A percentile compares a stretch with the other conserved stretches of the same genome.
phyloP scores from a whole-genome alignment of 2,888 invertebrate genomes.

The Pachymerium ferrugineum region DNA sequence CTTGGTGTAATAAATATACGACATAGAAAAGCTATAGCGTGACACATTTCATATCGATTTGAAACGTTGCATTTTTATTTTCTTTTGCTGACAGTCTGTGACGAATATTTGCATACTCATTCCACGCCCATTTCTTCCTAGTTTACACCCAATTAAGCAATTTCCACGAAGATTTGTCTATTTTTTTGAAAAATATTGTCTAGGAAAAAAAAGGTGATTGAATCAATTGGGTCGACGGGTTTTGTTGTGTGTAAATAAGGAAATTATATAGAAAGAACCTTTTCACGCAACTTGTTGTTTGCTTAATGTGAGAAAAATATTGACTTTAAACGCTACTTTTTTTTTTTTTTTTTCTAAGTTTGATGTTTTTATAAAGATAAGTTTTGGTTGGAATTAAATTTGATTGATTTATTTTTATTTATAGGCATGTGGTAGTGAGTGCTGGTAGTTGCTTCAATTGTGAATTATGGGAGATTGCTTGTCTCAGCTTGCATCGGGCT shows the following conservation, averaged over 20 bases:
- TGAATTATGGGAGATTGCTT: slow-evolving; percentile 80
- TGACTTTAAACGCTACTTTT: slow-evolving; percentile 21
- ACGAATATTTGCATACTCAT: slow-evolving; percentile 16
- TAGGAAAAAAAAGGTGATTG: neutral
- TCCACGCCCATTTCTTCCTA: slow-evolving; percentile 7
- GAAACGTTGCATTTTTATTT: too few species aligned
- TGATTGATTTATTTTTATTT: slow-evolving; percentile 29
- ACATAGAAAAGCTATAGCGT: neutral
- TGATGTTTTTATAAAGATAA: neutral
- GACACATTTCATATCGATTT: too few species aligned
- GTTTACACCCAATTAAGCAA: slow-evolving; percentile 26
- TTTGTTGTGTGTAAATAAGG: slow-evolving; percentile 24
- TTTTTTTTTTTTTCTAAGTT: too few species aligned
- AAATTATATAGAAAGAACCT: neutral
- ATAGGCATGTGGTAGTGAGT: slow-evolving; percentile 59
- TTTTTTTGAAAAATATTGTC: neutral
- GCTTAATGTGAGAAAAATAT: neutral
- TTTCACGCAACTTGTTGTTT: slow-evolving; percentile 3
- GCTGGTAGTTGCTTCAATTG: slow-evolving; percentile 67
- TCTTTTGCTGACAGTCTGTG: neutral
- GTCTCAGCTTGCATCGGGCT: slow-evolving; percentile 73
- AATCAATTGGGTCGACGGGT: neutral
- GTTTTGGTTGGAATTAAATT: neutral
- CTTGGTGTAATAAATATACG: too few species aligned
- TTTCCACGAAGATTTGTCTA: neutral